Percentiles rank a stretch among this genome's conserved stretches.
Evolutionary conservation across 2,797 vertebrate species (phyloP).

Genomic region (Chiroxiphia lanceolata): DNA sequence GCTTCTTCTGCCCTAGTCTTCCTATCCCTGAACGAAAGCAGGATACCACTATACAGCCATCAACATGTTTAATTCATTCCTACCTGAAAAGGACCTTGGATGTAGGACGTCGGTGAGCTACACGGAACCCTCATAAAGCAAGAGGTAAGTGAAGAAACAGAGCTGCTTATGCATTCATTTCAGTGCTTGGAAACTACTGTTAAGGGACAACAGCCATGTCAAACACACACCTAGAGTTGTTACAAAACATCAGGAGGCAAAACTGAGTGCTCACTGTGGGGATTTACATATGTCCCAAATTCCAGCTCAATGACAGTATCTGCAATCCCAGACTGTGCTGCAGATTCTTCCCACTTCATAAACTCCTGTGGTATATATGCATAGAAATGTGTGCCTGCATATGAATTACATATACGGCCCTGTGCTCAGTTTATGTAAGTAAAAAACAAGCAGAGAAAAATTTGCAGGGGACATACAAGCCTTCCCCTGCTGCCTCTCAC

Average conservation of each 20-base stretch:
- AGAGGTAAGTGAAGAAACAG: neutral
- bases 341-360: neutral
- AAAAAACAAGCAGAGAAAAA: neutral
- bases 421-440: neutral
- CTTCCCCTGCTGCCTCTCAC: neutral
- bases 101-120: neutral
- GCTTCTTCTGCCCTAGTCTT: neutral
- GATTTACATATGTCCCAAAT: neutral
- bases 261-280: neutral
- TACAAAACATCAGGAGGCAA: neutral
- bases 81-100: neutral
- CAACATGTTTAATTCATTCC: neutral
- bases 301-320: neutral
- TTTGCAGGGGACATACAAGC: neutral
- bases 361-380: neutral
- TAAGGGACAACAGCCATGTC: slow-evolving; percentile 6
- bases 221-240: neutral
- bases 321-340: neutral
- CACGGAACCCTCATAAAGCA: neutral
- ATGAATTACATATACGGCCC: neutral
- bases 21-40: neutral
- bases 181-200: neutral
- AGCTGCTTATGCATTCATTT: neutral
- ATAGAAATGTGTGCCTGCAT: neutral
- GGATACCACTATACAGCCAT: neutral